phyloP scores from a whole-genome alignment of 2,113 vertebrate species.

The Pavo muticus region DNA sequence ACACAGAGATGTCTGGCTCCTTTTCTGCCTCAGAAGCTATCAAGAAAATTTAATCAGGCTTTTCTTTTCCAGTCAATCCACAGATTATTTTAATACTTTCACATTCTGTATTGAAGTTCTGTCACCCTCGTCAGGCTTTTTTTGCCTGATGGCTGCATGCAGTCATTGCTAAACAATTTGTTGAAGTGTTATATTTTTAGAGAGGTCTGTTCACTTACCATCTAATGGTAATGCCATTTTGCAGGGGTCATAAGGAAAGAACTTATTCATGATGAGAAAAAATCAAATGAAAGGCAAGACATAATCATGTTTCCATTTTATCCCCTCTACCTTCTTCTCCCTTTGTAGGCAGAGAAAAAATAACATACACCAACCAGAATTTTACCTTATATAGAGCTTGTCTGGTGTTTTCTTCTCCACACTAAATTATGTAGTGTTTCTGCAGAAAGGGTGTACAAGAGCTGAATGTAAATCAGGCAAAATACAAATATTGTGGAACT shows the following conservation, averaged over 20 bases:
- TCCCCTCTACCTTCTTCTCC: neutral
- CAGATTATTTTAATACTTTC: constrained; percentile 61
- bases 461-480: constrained; percentile 69
- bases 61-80: constrained; percentile 65
- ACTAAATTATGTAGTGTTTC: constrained; percentile 72
- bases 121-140: constrained; percentile 4
- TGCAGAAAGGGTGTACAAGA: constrained; percentile 57
- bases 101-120: constrained; percentile 61
- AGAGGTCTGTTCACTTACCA: constrained; percentile 15
- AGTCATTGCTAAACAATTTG: constrained; percentile 61
- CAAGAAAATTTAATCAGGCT: constrained; percentile 70
- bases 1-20: constrained; percentile 34
- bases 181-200: constrained; percentile 55
- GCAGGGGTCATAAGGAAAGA: constrained; percentile 28
- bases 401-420: constrained; percentile 30
- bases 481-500: neutral
- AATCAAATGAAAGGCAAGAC: constrained; percentile 1
- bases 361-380: neutral
- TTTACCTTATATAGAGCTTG: neutral
- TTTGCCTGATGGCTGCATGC: constrained; percentile 43
- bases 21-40: constrained; percentile 63
- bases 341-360: neutral
- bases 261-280: constrained; percentile 19
- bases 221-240: constrained; percentile 31
- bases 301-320: neutral